Percentiles rank a stretch among this genome's conserved stretches.
Evolutionary conservation across 2,888 invertebrate species (phyloP).

Genomic region (Drosophila dives): DNA sequence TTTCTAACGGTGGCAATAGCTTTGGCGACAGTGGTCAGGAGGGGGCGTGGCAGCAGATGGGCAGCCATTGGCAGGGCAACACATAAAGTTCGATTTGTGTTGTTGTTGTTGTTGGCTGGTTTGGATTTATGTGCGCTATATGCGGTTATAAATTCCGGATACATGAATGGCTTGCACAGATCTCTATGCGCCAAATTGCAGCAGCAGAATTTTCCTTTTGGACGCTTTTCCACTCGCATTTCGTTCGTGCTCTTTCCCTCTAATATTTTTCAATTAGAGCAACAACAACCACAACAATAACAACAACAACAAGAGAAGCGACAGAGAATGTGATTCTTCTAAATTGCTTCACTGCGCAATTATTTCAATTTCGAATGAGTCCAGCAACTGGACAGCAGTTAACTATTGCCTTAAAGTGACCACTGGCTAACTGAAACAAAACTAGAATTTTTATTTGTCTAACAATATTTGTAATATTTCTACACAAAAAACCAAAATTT

Average conservation of each 20-base stretch:
- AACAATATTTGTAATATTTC: background rate
- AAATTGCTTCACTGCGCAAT: constrained; percentile 84
- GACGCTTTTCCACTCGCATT: constrained; percentile 31
- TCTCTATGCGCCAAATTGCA: constrained; percentile 80
- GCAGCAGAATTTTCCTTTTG: constrained; percentile 60
- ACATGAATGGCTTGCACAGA: constrained; percentile 73
- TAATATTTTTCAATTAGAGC: constrained; percentile 76
- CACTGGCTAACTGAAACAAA: background rate
- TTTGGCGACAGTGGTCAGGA: constrained; percentile 72
- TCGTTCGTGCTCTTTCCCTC: constrained; percentile 40
- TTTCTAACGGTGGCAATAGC: constrained; percentile 80
- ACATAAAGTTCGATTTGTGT: constrained; percentile 77
- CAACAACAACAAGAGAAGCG: constrained; percentile 15
- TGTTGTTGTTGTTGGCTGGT: constrained; percentile 42
- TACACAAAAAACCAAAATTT: background rate
- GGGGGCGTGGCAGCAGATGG: constrained; percentile 62
- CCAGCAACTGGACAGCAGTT: constrained; percentile 31
- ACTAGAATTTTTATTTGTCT: background rate
- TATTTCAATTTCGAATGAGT: constrained; percentile 82
- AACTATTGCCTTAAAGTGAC: constrained; percentile 2
- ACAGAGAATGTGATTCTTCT: constrained; percentile 78
- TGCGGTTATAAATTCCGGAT: constrained; percentile 79
- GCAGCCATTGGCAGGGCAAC: constrained; percentile 76
- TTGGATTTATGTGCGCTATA: constrained; percentile 78
- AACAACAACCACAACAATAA: constrained; percentile 41